Evolutionary conservation across 2,113 vertebrate genomes (phyloP).

Genomic region (Bothrops jararaca): DNA sequence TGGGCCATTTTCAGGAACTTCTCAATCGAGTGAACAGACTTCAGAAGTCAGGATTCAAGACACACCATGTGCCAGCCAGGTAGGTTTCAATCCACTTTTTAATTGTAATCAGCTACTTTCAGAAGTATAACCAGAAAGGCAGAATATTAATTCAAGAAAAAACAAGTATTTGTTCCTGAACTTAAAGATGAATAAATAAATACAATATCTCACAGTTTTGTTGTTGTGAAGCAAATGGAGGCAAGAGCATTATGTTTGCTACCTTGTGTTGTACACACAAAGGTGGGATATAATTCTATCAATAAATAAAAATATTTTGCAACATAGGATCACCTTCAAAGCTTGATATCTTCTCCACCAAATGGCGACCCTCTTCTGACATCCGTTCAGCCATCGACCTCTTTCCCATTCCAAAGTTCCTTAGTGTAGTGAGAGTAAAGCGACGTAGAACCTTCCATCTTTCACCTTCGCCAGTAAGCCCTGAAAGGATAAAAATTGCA

Average conservation of each 20-base stretch:
- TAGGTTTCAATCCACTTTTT: neutral
- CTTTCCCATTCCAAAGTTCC: conserved; percentile 58
- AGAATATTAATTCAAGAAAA: neutral
- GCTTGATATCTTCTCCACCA: conserved; percentile 37
- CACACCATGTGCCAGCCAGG: neutral
- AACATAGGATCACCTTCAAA: neutral
- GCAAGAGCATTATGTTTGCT: neutral
- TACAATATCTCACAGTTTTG: neutral
- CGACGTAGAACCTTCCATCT: conserved; percentile 56
- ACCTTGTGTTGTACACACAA: neutral
- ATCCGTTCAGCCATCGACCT: conserved; percentile 50
- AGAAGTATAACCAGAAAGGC: neutral
- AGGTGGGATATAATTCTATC: neutral
- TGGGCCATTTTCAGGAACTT: neutral
- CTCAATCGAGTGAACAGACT: neutral
- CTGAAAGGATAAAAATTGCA: conserved; percentile 23
- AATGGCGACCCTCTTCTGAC: conserved; percentile 51
- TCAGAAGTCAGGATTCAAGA: neutral
- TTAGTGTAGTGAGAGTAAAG: conserved; percentile 55
- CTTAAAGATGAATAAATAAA: neutral
- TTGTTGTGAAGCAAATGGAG: no score
- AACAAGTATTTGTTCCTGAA: neutral
- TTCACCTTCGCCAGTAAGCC: conserved; percentile 34
- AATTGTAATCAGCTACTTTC: neutral
- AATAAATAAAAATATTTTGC: neutral